A percentile compares a stretch with the other conserved stretches of the same genome.
These are phyloP conservation scores for Emydocephalus ijimae DNA, from an alignment of 2,113 vertebrate species.

Conservation along the genomic window DNA sequence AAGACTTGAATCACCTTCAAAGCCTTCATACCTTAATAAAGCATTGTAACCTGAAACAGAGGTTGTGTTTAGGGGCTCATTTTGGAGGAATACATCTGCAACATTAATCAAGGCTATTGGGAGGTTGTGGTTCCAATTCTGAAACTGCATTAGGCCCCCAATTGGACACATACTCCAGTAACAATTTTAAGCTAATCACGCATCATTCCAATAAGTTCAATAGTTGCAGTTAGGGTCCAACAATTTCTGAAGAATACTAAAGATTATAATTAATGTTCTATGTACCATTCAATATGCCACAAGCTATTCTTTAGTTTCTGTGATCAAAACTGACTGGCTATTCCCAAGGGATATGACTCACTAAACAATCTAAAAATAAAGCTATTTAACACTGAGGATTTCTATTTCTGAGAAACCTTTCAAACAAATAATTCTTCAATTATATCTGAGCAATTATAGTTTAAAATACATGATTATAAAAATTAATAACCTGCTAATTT, in stretches of 20 bases:
- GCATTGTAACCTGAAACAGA: slow-evolving; percentile 87
- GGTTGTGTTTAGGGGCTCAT: neutral
- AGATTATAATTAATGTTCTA: neutral
- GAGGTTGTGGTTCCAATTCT: neutral
- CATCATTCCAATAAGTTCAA: neutral
- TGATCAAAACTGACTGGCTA: neutral
- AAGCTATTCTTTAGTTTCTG: neutral
- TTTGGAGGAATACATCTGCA: neutral
- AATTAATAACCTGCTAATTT: slow-evolving; percentile 86
- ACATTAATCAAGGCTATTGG: neutral
- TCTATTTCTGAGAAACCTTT: neutral
- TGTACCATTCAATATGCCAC: neutral
- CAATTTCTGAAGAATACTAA: neutral
- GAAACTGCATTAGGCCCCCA: neutral
- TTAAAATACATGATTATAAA: neutral
- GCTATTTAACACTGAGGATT: neutral
- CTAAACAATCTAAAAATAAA: neutral
- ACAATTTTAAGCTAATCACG: neutral
- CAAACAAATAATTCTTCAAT: neutral
- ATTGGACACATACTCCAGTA: neutral
- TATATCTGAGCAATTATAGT: neutral
- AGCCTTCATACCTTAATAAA: slow-evolving; percentile 94
- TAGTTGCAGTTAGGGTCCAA: neutral
- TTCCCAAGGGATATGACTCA: neutral
- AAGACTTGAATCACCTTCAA: slow-evolving; percentile 89